These are phyloP conservation scores for Listronotus oregonensis DNA, from an alignment of 1,140 invertebrate genomes.

Conservation along the genomic window DNA sequence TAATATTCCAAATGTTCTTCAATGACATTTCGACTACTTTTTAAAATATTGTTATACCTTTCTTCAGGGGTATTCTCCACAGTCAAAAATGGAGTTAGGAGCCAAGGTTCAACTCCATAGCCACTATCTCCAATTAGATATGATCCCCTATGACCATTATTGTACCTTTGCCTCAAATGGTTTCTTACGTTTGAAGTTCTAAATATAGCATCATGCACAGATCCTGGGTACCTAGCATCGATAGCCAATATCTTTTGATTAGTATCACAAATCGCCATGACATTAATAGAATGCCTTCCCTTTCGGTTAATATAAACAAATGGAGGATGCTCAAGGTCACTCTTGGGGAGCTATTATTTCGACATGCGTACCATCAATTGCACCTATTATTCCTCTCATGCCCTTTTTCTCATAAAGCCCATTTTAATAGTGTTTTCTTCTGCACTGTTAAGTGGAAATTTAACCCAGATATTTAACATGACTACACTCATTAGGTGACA, in stretches of 20 bases:
- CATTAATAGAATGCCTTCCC: slow-evolving; percentile 3
- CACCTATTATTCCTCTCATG: no score
- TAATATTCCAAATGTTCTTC: no score
- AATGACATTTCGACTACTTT: no score
- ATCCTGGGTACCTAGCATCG: slow-evolving; percentile 9
- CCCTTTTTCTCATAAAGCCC: no score
- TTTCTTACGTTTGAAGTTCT: not conserved
- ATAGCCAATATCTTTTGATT: slow-evolving; percentile 8
- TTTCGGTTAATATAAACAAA: slow-evolving; percentile 17
- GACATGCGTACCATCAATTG: no score
- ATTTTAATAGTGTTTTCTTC: no score
- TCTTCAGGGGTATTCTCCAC: no score
- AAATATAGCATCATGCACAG: slow-evolving; percentile 17
- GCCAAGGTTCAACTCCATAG: not conserved
- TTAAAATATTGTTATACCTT: no score
- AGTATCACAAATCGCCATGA: slow-evolving; percentile 8
- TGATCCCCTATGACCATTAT: not conserved
- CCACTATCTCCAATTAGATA: slow-evolving; percentile 31
- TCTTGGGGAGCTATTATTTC: no score
- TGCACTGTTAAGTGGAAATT: no score
- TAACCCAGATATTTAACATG: no score
- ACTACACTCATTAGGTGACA: no score
- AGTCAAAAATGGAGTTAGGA: not conserved
- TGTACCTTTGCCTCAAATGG: not conserved
- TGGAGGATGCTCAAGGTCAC: slow-evolving; percentile 14